Base-by-base conservation (phyloP, 2,888 invertebrate species). In the Ochropleura leucogaster region DNA sequence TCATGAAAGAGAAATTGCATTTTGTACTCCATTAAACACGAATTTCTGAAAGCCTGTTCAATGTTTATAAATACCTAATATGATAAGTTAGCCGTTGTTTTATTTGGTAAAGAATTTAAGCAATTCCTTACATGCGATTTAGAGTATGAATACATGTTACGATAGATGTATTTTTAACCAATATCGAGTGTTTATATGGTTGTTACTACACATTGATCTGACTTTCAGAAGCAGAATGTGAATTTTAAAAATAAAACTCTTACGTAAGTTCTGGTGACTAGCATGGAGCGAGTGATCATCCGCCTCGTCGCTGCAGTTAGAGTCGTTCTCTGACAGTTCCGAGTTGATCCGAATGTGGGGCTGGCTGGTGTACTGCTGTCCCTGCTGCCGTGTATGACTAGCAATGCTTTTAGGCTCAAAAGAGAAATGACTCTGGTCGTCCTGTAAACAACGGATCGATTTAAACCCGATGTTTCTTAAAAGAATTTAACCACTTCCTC, bases 291-390 rank as follows among this genome's bases (percentile, higher is more conserved):
- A 95, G 77, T 90, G 92, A 87, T 94, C 94, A 62, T 96, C 96
- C 30, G 30, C 30, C 7, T 96, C 96, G 1, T 96, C 96, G 77
- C 96, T 96, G 57, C 92, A 64, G 68, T 94, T 95, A 3, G 95
- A 95, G 57, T 96, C 96, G 67, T 94, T 95, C 68, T 96, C 96
- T 0, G 95, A 95, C n/a, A 93, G 89, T 18, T 95, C 95, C 0
- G 92, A 83, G 60, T 91, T 92, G 72, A 90, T 91, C 7, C 92
- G 90, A 62, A 94, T 93, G 8, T 94, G 93, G 0, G 95, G 94
- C 69, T 93, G 94, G 68, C 92, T 94, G 59, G 88, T 86, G 80
- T 93, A 93, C 42, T 90, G 92, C 16, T 91, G 89, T 0, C 85
- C 89, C 3, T 74, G 72, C 8, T 69, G 67, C 7, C 82, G 68